phyloP scores from a whole-genome alignment of 2,797 vertebrate genomes.

The Anniella stebbinsi region DNA sequence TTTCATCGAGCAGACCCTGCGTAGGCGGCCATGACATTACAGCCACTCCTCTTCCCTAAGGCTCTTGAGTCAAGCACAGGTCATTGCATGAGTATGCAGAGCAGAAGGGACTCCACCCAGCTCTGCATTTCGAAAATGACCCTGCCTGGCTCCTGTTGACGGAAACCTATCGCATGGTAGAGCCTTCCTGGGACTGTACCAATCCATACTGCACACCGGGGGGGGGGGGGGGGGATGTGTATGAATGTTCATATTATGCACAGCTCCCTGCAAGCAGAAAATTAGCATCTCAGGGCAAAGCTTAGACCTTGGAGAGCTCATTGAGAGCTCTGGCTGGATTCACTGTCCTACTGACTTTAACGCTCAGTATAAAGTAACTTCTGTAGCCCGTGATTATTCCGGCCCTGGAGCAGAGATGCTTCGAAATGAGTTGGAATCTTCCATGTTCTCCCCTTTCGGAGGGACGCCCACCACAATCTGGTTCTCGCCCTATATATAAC shows the following conservation, averaged over 20 bases:
- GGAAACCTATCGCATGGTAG: not conserved
- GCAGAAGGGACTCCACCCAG: not conserved
- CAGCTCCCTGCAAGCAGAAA: too few relatives aligned
- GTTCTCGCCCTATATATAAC: constrained; percentile 20
- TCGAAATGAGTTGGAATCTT: too few relatives aligned
- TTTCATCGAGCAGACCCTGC: not conserved
- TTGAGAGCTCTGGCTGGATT: too few relatives aligned
- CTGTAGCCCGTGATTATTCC: not conserved
- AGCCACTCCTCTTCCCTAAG: too few relatives aligned
- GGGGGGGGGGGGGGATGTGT: not conserved
- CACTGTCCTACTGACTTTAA: too few relatives aligned
- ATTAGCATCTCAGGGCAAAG: too few relatives aligned
- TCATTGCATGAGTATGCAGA: not conserved
- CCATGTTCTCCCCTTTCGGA: not conserved
- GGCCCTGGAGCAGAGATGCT: not conserved
- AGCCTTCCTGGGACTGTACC: not conserved
- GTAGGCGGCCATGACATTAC: not conserved
- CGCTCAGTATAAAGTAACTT: too few relatives aligned
- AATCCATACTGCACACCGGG: too few relatives aligned
- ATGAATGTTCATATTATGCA: not conserved
- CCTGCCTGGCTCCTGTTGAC: not conserved
- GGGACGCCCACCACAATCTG: constrained; percentile 31
- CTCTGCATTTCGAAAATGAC: not conserved
- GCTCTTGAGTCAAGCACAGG: not conserved
- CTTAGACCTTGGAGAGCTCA: too few relatives aligned